Percentiles rank a stretch among this genome's conserved stretches.
These are phyloP conservation scores for Ormyrus pomaceus DNA, from an alignment of 2,888 invertebrate genomes.

Conservation along the genomic window DNA sequence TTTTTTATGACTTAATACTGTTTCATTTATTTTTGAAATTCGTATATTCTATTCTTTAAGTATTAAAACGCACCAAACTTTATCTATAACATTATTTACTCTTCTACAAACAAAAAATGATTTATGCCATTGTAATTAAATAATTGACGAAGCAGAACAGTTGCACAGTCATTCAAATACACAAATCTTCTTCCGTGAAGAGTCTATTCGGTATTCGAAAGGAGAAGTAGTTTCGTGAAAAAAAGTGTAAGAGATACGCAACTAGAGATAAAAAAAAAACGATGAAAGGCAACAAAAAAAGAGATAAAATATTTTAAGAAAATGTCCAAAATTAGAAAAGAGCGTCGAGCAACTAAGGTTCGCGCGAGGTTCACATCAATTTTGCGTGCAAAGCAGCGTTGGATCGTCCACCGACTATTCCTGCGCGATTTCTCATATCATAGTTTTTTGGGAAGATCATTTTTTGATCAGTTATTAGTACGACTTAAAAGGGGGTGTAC, in stretches of 20 bases:
- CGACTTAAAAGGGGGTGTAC: slow-evolving; percentile 6
- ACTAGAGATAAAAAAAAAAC: slow-evolving; percentile 16
- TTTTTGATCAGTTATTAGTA: slow-evolving; percentile 46
- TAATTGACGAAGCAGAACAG: slow-evolving; percentile 6
- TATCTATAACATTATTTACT: no score
- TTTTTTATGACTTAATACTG: no score
- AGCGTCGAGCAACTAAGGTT: slow-evolving; percentile 32
- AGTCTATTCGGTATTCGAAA: slow-evolving; percentile 14
- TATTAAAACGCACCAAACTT: no score
- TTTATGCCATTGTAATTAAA: neutral
- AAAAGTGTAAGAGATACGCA: no score
- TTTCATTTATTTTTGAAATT: no score
- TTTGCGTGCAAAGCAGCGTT: slow-evolving; percentile 22
- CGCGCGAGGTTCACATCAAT: slow-evolving; percentile 46
- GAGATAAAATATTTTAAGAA: slow-evolving; percentile 60
- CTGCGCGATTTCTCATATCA: slow-evolving; percentile 68
- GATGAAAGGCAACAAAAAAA: slow-evolving; percentile 22
- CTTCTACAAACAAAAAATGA: neutral
- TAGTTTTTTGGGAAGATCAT: slow-evolving; percentile 43
- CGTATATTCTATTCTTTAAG: no score
- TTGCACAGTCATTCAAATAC: slow-evolving; percentile 24
- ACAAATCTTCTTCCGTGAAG: slow-evolving; percentile 50
- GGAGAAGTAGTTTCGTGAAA: slow-evolving; percentile 29
- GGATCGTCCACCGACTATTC: slow-evolving; percentile 11
- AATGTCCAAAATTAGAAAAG: slow-evolving; percentile 54